Conservation (phyloP, 2,113 vertebrate species). For the Podilymbus podiceps region DNA sequence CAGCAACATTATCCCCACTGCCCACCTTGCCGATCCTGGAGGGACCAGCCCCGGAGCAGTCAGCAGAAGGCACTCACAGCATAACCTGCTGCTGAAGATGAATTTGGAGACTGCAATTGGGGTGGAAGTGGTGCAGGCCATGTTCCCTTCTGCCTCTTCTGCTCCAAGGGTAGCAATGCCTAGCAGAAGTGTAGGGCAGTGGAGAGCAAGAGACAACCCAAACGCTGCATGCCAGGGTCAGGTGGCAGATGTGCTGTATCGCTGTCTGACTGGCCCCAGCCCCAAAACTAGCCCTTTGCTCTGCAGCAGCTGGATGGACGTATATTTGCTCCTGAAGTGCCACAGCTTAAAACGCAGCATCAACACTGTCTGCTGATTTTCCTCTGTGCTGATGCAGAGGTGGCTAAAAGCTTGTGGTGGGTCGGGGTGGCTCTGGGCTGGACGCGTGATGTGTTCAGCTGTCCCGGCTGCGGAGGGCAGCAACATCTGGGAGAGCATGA, state of each 20-base stretch:
- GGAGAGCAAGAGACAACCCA: neutral
- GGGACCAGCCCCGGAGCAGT: neutral
- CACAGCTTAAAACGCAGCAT: neutral
- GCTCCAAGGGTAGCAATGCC: neutral
- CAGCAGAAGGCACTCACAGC: neutral
- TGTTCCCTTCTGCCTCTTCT: neutral
- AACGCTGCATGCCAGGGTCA: neutral
- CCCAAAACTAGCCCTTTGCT: neutral
- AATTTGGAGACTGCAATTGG: neutral
- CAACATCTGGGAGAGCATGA: slow-evolving; percentile 50
- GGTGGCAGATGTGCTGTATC: rapidly evolving
- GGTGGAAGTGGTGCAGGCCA: neutral
- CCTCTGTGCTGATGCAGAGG: neutral
- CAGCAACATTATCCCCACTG: rapidly evolving
- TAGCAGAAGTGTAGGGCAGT: neutral
- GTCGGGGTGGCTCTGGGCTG: neutral
- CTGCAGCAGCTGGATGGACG: neutral
- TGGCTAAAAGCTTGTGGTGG: neutral
- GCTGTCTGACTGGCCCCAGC: no score
- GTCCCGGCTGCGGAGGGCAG: neutral
- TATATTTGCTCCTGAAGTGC: neutral
- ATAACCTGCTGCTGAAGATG: neutral
- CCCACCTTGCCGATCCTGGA: neutral
- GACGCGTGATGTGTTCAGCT: neutral
- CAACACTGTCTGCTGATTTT: neutral